These are phyloP conservation scores for Aricia artaxerxes DNA, from an alignment of 2,888 invertebrate species.

Conservation along the genomic window DNA sequence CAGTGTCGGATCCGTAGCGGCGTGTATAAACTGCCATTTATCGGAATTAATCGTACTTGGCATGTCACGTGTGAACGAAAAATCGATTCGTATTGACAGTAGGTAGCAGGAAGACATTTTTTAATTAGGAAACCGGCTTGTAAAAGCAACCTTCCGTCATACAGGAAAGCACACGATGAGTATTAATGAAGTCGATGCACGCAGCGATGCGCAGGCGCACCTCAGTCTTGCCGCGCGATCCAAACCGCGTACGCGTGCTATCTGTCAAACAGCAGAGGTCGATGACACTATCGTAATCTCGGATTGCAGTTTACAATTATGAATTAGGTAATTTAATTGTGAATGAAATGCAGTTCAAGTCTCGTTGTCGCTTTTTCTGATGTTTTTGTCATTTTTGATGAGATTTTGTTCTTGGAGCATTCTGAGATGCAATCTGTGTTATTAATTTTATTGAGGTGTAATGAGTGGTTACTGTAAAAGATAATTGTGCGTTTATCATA, in stretches of 20 bases:
- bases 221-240: constrained; percentile 68
- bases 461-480: neutral
- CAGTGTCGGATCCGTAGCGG: too few species aligned
- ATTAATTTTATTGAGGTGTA: constrained; percentile 14
- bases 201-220: constrained; percentile 57
- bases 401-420: neutral
- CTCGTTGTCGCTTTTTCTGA: neutral
- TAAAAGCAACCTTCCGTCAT: constrained; percentile 77
- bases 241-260: constrained; percentile 51
- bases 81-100: constrained; percentile 37
- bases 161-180: constrained; percentile 74
- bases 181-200: constrained; percentile 66
- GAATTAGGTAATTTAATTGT: constrained; percentile 31
- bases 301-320: constrained; percentile 34
- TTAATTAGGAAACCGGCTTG: constrained; percentile 76
- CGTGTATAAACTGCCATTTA: too few species aligned
- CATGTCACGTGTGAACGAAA: constrained; percentile 25
- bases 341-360: neutral
- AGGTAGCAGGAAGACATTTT: constrained; percentile 60
- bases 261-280: constrained; percentile 38
- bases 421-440: neutral
- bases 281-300: constrained; percentile 40
- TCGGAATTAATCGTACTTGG: neutral
- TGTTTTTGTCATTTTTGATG: neutral
- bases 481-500: neutral